Conservation (phyloP, 2,797 vertebrate species). For the Forpus xanthops region DNA sequence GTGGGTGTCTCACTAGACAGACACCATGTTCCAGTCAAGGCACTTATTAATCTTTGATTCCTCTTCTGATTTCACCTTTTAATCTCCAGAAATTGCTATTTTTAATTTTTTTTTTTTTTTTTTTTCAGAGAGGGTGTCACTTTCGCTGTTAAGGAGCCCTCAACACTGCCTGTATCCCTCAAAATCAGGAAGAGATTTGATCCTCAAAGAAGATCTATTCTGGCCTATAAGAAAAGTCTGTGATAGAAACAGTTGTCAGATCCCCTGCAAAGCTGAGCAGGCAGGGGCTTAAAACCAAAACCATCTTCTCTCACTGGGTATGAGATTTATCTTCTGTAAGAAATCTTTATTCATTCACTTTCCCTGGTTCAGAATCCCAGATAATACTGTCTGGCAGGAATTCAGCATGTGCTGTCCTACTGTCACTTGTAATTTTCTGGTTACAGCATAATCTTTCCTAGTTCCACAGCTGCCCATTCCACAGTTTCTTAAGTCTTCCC, state of each 20-base stretch:
- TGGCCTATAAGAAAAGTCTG: neutral
- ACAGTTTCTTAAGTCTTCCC: neutral
- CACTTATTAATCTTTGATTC: neutral
- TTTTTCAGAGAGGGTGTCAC: accelerated
- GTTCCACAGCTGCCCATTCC: slow-evolving; percentile 14
- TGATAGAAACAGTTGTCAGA: neutral
- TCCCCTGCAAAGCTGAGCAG: neutral
- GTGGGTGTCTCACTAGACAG: neutral
- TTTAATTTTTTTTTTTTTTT: neutral
- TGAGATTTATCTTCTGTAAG: slow-evolving; percentile 28
- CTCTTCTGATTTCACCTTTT: neutral
- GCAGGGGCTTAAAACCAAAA: slow-evolving; percentile 10
- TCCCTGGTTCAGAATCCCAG: slow-evolving; percentile 12
- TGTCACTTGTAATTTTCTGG: slow-evolving; percentile 51
- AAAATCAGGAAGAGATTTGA: neutral
- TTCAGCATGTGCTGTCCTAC: slow-evolving; percentile 29
- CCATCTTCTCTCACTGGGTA: neutral
- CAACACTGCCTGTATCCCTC: neutral
- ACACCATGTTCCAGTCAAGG: neutral
- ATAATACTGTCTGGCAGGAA: slow-evolving; percentile 51
- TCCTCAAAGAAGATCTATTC: neutral
- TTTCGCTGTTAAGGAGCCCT: neutral
- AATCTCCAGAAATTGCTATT: neutral
- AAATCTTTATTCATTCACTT: slow-evolving; percentile 25
- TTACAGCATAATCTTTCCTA: slow-evolving; percentile 28